Conservation (phyloP, 2,113 vertebrate genomes). For the human region GRCh38 chr18:39194501-39195000, state of each 20-base stretch:
- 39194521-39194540: neutral
- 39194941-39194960: neutral
- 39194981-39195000: neutral
- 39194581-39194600: neutral
- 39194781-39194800: neutral
- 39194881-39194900: neutral
- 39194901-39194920: no score
- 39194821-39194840: rapidly evolving
- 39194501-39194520: neutral
- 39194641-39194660: neutral
- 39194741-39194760: neutral
- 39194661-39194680: neutral
- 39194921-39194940: neutral
- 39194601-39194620: neutral
- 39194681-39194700: neutral
- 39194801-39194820: neutral
- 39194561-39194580: neutral
- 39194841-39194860: neutral
- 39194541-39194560: neutral
- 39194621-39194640: neutral
- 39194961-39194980: neutral
- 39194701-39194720: neutral
- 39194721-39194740: neutral
- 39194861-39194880: neutral
- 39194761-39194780: neutral